phyloP scores from a whole-genome alignment of 2,888 invertebrate genomes.

The Cinara cedri region DNA sequence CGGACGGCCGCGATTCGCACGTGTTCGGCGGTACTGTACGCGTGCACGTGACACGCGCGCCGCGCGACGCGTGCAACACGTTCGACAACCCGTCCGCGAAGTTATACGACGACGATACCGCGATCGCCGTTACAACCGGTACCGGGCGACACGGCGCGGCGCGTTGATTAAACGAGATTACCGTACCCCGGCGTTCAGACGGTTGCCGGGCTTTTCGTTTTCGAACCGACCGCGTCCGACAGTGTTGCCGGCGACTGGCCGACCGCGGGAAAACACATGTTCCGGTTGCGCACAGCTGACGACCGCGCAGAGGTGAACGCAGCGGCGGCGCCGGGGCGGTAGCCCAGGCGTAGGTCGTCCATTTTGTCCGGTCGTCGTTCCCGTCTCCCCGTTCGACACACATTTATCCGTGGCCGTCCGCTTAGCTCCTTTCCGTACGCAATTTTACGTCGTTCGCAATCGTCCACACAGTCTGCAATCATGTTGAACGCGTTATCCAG shows the following conservation, averaged over 20 bases:
- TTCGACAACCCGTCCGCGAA: too few relatives aligned
- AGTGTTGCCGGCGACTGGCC: not conserved
- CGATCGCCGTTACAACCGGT: too few relatives aligned
- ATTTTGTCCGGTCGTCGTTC: conserved; percentile 44
- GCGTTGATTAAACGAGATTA: too few relatives aligned
- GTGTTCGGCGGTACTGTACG: too few relatives aligned
- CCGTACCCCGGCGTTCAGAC: too few relatives aligned
- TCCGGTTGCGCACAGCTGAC: conserved; percentile 3
- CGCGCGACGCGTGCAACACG: too few relatives aligned
- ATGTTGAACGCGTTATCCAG: conserved; percentile 69
- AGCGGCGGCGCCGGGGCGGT: conserved; percentile 14
- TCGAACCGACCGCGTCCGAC: not conserved
- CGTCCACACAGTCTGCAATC: not conserved
- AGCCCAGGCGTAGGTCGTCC: conserved; percentile 46
- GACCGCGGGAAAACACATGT: conserved; percentile 36
- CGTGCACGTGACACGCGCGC: too few relatives aligned
- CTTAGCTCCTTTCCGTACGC: not conserved
- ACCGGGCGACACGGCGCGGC: too few relatives aligned
- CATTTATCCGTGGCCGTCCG: conserved; percentile 7
- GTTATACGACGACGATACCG: too few relatives aligned
- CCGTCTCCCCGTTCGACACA: not conserved
- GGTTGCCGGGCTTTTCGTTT: conserved; percentile 2
- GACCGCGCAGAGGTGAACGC: not conserved
- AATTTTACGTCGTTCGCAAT: too few relatives aligned
- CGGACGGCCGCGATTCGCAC: too few relatives aligned